Evolutionary conservation across 2,888 invertebrate species (phyloP).

Genomic region (Ischnus inquisitorius): DNA sequence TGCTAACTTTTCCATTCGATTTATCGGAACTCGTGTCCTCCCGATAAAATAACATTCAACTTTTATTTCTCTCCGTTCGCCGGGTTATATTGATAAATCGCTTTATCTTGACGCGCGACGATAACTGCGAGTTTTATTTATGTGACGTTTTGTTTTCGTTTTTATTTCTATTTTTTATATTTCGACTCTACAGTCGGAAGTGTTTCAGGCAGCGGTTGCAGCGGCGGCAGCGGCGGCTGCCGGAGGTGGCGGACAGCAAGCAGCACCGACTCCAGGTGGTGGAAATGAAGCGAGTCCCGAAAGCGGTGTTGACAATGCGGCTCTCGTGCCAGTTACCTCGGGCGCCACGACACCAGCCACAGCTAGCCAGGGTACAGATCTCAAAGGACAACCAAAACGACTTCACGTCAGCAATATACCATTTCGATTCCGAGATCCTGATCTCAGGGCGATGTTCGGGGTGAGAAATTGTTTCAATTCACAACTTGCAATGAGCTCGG

Average conservation of each 20-base stretch:
- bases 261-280: slow-evolving; percentile 80
- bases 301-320: slow-evolving; percentile 85
- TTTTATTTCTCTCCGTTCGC: slow-evolving; percentile 7
- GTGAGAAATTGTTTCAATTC: slow-evolving; percentile 88
- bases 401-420: slow-evolving; percentile 99
- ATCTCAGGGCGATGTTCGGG: slow-evolving; percentile 99
- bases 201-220: slow-evolving; percentile 87
- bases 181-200: slow-evolving; percentile 86
- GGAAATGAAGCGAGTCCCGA: slow-evolving; percentile 81
- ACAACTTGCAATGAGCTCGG: neutral
- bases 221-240: slow-evolving; percentile 85
- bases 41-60: slow-evolving; percentile 41
- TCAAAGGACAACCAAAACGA: slow-evolving; percentile 95
- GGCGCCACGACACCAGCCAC: slow-evolving; percentile 86
- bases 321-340: slow-evolving; percentile 86
- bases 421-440: slow-evolving; percentile 99
- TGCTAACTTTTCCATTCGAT: slow-evolving; percentile 49
- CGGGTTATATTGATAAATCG: slow-evolving; percentile 7
- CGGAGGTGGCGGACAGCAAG: slow-evolving; percentile 85
- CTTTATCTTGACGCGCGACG: neutral
- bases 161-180: slow-evolving; percentile 34
- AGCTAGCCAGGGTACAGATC: slow-evolving; percentile 87
- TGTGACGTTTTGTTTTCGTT: neutral
- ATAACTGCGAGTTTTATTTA: neutral
- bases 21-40: slow-evolving; percentile 36